Evolutionary conservation across 2,113 vertebrate species (phyloP), one percentile per base, ranked within the genome.

Genomic region (Podocnemis expansa): DNA sequence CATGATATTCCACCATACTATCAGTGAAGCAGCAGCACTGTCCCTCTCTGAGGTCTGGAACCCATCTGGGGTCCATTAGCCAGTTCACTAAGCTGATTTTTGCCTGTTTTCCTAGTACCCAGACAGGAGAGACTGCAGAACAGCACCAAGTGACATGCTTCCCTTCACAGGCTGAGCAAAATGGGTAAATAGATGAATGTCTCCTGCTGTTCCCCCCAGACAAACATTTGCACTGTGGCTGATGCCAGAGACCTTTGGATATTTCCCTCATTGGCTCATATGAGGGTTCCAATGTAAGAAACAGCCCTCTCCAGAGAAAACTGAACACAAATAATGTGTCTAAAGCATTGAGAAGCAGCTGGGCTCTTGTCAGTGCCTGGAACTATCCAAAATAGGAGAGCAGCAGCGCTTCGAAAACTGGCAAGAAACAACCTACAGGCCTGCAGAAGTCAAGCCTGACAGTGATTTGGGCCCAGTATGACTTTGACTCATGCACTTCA

Each of bases 231-330:
- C 38, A 19, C 21, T n/a, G 63, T 70, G 63, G 10, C n/a, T 38
- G 63, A 9, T 38, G n/a, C 5, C 73, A 29, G 49, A 70, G 5
- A 25, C 6, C 0, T 0, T 29, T 16, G 0, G 2, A 21, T 0
- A 0, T 75, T 56, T 27, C 60, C n/a, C 0, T 1, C 6, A 27
- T 67, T 60, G 29, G 31, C 51, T 43, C 70, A 25, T 41, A 10
- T 17, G 51, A 29, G 45, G 45, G 43, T 29, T 86, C 14, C 60
- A 27, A 76, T 13, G 49, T 43, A 31, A 78, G 45, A 78, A 78
- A 49, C 4, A 19, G 75, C 8, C 12, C 12, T 16, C 41, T 43
- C 73, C 43, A 14, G 43, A 76, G 78, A 51, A 58, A 38, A n/a
- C 43, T 14, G 47, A 87, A 12, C 54, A 78, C 54, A 54, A 47